phyloP scores from a whole-genome alignment of 53 echinoderm and acorn worm species.

The Mesocentrotus franciscanus region DNA sequence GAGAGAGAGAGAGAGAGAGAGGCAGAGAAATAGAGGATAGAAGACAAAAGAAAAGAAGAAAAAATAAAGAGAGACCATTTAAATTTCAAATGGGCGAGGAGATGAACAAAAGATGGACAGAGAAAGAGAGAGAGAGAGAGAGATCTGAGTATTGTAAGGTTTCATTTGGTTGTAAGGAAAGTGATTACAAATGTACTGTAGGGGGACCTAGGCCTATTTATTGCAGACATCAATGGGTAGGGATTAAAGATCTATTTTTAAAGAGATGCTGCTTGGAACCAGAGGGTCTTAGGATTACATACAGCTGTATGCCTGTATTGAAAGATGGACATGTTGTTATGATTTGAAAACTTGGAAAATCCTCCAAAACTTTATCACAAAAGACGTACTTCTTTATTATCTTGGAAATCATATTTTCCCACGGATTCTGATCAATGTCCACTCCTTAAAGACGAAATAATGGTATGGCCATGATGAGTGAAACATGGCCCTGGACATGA shows the following conservation, averaged over 20 bases:
- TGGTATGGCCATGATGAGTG: too few relatives aligned
- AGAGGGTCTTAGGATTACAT: not conserved
- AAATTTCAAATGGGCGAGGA: too few relatives aligned
- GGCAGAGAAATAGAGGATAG: not conserved
- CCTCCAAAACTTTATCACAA: too few relatives aligned
- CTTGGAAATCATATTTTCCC: too few relatives aligned
- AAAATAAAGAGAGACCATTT: not conserved
- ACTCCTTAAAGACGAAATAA: too few relatives aligned
- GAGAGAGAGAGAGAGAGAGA: slow-evolving; percentile 4
- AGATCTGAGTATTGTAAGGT: not conserved
- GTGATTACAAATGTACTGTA: not conserved
- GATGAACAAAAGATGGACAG: slow-evolving; percentile 4
- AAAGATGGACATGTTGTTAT: not conserved
- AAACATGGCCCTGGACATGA: too few relatives aligned
- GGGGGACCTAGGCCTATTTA: too few relatives aligned
- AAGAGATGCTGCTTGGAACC: not conserved
- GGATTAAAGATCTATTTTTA: not conserved
- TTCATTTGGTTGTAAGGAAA: not conserved
- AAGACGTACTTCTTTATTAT: too few relatives aligned
- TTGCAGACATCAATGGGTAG: not conserved
- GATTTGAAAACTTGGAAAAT: not conserved
- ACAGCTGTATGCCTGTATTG: not conserved
- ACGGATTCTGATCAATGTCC: too few relatives aligned
- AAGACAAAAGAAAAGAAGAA: not conserved
- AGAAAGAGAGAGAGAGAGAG: not conserved